Evolutionary conservation across 2,797 vertebrate genomes (phyloP), one percentile per base, ranked within the genome.

Genomic region (Scarus forsteni): DNA sequence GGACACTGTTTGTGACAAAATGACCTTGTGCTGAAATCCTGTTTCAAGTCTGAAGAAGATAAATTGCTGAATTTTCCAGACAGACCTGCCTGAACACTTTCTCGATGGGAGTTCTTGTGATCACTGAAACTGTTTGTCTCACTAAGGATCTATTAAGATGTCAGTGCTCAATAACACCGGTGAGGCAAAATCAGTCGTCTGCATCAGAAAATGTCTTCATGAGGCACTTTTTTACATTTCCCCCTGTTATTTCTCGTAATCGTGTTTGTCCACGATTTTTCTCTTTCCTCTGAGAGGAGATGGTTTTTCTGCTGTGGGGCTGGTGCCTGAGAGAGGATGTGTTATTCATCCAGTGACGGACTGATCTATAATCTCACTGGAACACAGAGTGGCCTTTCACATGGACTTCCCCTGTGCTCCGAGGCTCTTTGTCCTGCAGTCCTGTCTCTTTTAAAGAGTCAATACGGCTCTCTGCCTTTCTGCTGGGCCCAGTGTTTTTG

Each of bases 1-100:
- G 57, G 19, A 61, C 57, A 45, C 51, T 84, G 85, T 87, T 90
- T 91, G 85, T 81, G 52, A 74, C 84, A 69, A 58, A 88, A 89
- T 71, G 90, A 85, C 92, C 92, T 93, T 92, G 91, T 79, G 80
- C 80, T 57, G 80, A 89, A 82, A 85, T 85, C 83, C 88, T 85
- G 88, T 88, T 91, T 94, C 93, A 91, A 71, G 70, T 85, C 63
- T 69, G 78, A 83, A 77, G 90, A 77, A 78, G 81, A 93, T 86
- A 77, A 88, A 91, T 92, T 75, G 80, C 56, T 43, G 73, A 91
- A 80, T 80, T 87, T 92, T 87, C 88, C 86, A 66, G 87, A 85
- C 83, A 79, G 83, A 80, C 82, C 82, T 87, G 87, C 89, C 79
- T 39, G 75, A 73, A 87, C 85, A 82, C 88, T 92, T 93, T 90